These are phyloP conservation scores for Coregonus sp. DNA, from an alignment of 2,797 vertebrate species.

Conservation along the genomic window DNA sequence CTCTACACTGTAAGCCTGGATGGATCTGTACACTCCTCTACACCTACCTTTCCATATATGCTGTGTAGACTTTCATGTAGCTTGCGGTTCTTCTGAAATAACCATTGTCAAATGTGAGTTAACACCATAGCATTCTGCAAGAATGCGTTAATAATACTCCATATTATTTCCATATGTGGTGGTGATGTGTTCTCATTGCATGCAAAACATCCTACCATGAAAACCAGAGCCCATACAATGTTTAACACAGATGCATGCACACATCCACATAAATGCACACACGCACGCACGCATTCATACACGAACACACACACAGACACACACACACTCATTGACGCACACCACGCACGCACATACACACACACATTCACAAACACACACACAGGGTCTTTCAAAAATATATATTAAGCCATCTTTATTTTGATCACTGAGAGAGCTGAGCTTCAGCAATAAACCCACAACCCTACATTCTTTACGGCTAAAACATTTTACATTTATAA, in stretches of 20 bases:
- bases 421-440: not conserved
- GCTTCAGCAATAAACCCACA: not conserved
- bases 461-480: not conserved
- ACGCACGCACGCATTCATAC: not conserved
- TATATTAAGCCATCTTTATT: not conserved
- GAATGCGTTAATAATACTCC: conserved; percentile 27
- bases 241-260: conserved; percentile 10
- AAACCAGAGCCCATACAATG: conserved; percentile 38
- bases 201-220: conserved; percentile 17
- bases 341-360: too few relatives aligned
- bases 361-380: too few relatives aligned
- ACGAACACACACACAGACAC: not conserved
- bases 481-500: conserved; percentile 32
- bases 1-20: not conserved
- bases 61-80: conserved; percentile 20
- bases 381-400: too few relatives aligned
- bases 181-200: conserved; percentile 22
- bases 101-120: conserved; percentile 49
- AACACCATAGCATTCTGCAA: conserved; percentile 20
- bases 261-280: not conserved
- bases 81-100: conserved; percentile 26
- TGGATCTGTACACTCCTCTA: not conserved
- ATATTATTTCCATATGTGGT: conserved; percentile 50
- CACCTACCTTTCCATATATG: not conserved
- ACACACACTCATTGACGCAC: too few relatives aligned